A percentile compares a stretch with the other conserved stretches of the same genome.
Conservation (phyloP, 1,140 invertebrate species). For the Drosophila tristis region DNA sequence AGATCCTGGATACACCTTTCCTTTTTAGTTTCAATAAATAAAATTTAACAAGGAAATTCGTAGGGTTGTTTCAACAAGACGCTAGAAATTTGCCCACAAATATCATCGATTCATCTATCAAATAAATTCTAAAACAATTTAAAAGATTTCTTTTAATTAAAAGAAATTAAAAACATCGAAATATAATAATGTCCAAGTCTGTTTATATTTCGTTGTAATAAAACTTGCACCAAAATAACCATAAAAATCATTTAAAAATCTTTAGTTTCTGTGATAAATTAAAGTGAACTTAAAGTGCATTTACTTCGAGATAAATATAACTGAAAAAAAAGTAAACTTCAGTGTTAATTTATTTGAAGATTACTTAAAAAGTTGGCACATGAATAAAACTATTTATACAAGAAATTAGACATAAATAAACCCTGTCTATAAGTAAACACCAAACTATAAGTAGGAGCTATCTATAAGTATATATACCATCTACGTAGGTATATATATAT, state of each 20-base stretch:
- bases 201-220: too few relatives aligned
- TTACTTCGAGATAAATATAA: too few relatives aligned
- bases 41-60: too few relatives aligned
- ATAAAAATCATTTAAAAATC: not conserved
- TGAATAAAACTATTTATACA: slow-evolving; percentile 32
- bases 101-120: too few relatives aligned
- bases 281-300: too few relatives aligned
- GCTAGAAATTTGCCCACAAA: too few relatives aligned
- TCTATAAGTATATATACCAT: slow-evolving; percentile 15
- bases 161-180: too few relatives aligned
- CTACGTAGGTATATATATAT: slow-evolving; percentile 8
- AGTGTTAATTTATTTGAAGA: not conserved
- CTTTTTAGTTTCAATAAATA: too few relatives aligned
- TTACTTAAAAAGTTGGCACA: slow-evolving; percentile 58
- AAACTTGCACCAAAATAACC: not conserved
- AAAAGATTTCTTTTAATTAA: not conserved
- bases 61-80: too few relatives aligned
- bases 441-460: not conserved
- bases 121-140: too few relatives aligned
- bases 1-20: too few relatives aligned
- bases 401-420: slow-evolving; percentile 21
- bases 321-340: not conserved
- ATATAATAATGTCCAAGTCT: not conserved
- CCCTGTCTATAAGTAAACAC: not conserved
- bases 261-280: not conserved